Conservation (phyloP, 2,797 vertebrate species). For the Clarias laeviceps region DNA sequence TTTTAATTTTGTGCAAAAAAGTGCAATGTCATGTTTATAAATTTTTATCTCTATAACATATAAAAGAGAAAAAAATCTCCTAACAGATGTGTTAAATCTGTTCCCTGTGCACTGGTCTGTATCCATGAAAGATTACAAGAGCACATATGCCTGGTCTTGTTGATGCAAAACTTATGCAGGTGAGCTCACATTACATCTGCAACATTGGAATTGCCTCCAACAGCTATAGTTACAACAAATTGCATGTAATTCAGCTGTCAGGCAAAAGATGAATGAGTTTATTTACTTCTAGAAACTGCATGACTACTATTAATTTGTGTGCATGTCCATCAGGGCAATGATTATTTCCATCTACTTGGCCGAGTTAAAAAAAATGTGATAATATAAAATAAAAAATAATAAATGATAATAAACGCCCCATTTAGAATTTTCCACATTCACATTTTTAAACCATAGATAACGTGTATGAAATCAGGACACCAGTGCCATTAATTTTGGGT, state of each 20-base stretch:
- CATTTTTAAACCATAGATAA: constrained; percentile 21
- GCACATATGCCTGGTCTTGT: constrained; percentile 3
- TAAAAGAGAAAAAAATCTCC: neutral
- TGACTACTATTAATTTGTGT: constrained; percentile 3
- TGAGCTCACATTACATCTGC: constrained; percentile 5
- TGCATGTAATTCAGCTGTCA: neutral
- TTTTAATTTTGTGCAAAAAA: neutral
- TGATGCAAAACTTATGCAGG: neutral
- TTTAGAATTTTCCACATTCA: constrained; percentile 24
- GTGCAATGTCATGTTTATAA: neutral
- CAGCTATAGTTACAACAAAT: constrained; percentile 3
- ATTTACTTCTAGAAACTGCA: constrained; percentile 10
- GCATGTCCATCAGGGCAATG: neutral
- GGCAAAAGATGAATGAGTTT: neutral
- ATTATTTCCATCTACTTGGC: neutral
- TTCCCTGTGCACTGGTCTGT: neutral
- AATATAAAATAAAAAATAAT: too few species aligned
- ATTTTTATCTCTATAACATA: neutral
- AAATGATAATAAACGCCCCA: constrained; percentile 23
- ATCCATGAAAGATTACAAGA: neutral
- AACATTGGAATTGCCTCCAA: neutral
- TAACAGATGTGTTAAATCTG: neutral
- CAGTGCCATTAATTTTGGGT: constrained; percentile 63
- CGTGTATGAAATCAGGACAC: constrained; percentile 35
- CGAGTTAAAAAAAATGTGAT: neutral